Evolutionary conservation across 2,797 vertebrate genomes (phyloP).

Genomic region (Bovichtus diacanthus): DNA sequence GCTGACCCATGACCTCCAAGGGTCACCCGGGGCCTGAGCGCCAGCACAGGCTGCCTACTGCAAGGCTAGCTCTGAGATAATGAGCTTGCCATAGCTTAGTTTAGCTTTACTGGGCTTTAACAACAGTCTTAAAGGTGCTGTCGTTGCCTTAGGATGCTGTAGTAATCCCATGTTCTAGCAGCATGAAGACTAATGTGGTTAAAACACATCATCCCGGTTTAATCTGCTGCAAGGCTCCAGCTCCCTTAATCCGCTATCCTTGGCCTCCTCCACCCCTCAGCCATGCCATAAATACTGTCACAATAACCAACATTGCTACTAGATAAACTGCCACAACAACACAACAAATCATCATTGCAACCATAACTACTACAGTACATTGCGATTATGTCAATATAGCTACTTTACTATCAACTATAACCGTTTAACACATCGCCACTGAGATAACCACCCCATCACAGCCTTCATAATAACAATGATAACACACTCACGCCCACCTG

Average conservation of each 20-base stretch:
- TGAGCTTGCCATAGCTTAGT: constrained; percentile 61
- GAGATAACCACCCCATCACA: no score
- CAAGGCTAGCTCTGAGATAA: constrained; percentile 51
- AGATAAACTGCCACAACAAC: not conserved
- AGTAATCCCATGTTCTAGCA: constrained; percentile 52
- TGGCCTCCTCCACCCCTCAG: not conserved
- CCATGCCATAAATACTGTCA: not conserved
- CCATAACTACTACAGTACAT: not conserved
- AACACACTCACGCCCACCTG: no score
- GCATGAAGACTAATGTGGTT: constrained; percentile 36
- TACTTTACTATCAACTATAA: not conserved
- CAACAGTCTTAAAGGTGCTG: constrained; percentile 35
- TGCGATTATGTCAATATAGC: not conserved
- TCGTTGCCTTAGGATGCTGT: constrained; percentile 28
- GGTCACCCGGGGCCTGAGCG: constrained; percentile 43
- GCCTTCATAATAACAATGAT: no score
- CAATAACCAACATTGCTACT: not conserved
- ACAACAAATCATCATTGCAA: not conserved
- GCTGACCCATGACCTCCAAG: constrained; percentile 54
- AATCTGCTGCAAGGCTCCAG: constrained; percentile 8
- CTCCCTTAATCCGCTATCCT: not conserved
- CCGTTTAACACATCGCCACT: not conserved
- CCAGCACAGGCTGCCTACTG: constrained; percentile 28
- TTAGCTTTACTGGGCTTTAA: constrained; percentile 9
- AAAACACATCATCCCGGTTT: constrained; percentile 16